Evolutionary conservation across 2,797 vertebrate species (phyloP).

Genomic region (Enteromius anoplus): DNA sequence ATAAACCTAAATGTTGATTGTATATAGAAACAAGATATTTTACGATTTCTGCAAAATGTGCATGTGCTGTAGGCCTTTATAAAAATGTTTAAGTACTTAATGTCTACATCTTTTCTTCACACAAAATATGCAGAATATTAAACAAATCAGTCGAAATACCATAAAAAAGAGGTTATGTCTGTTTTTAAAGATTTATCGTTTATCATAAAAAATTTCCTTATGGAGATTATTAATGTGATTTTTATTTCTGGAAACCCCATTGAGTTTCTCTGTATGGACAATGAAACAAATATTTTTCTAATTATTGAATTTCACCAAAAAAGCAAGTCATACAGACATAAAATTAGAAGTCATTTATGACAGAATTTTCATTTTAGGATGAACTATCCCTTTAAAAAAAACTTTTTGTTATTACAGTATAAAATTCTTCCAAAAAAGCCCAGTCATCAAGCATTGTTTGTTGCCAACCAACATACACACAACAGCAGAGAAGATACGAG

Average conservation of each 20-base stretch:
- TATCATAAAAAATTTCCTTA: not conserved
- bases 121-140: not conserved
- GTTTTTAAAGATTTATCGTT: not conserved
- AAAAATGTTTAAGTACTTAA: not conserved
- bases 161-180: not conserved
- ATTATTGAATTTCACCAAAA: not conserved
- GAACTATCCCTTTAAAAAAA: too few species aligned
- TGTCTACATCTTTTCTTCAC: not conserved
- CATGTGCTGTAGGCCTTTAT: not conserved
- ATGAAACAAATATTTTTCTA: not conserved
- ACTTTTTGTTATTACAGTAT: too few species aligned
- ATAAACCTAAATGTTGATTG: not conserved
- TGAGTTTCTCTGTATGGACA: not conserved
- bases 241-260: not conserved
- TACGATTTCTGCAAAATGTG: too few species aligned
- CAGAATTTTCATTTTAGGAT: not conserved
- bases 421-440: not conserved
- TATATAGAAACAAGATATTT: not conserved
- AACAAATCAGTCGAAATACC: not conserved
- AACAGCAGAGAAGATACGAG: not conserved
- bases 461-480: too few species aligned
- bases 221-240: not conserved
- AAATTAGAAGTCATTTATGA: not conserved
- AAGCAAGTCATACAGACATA: not conserved
- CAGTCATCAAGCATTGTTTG: not conserved